Conservation (phyloP, 2,113 vertebrate species). For the Nycticorax nycticorax region DNA sequence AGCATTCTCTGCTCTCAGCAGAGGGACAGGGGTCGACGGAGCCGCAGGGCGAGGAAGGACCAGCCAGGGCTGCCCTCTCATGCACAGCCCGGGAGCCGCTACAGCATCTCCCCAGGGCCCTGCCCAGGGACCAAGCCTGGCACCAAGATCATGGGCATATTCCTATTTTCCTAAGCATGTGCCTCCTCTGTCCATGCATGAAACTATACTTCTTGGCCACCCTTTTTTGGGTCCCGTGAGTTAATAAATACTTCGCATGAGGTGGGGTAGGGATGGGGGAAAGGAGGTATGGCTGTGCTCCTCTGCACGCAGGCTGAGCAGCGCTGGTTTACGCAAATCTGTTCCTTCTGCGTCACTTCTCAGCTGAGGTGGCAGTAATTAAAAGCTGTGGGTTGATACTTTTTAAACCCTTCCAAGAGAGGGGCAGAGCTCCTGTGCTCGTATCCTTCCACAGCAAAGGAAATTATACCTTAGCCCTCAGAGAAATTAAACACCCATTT, state of each 20-base stretch:
- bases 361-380: neutral
- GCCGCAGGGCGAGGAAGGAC: neutral
- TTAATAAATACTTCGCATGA: neutral
- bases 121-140: neutral
- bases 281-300: too few relatives aligned
- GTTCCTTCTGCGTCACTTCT: neutral
- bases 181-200: neutral
- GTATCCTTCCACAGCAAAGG: neutral
- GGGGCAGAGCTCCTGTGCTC: neutral
- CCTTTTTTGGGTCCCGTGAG: neutral
- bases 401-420: neutral
- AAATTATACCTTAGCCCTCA: neutral
- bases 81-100: rapidly evolving
- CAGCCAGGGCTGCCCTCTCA: neutral
- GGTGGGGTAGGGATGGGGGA: neutral
- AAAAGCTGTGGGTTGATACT: neutral
- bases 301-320: neutral
- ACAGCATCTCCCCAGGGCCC: neutral
- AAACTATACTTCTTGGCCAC: neutral
- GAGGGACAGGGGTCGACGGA: neutral
- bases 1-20: neutral
- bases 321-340: neutral
- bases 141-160: neutral
- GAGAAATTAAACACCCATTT: neutral
- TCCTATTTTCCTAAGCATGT: neutral